Percentiles rank a stretch among this genome's conserved stretches.
Conservation (phyloP, 2,888 invertebrate genomes). For the Lamproptera curius region DNA sequence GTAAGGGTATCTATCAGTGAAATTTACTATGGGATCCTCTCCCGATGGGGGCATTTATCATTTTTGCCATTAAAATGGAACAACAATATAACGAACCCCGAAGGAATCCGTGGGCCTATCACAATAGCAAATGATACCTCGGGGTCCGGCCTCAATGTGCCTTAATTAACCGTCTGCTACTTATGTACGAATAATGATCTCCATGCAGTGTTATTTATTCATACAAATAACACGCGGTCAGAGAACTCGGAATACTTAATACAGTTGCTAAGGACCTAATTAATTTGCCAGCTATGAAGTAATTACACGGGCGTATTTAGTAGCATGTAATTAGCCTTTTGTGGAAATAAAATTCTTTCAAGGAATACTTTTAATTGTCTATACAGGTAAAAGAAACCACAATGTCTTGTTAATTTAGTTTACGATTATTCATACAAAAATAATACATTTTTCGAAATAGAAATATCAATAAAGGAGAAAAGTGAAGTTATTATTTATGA, state of each 20-base stretch:
- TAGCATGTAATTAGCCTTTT: too few species aligned
- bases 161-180: constrained; percentile 71
- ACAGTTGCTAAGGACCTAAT: constrained; percentile 18
- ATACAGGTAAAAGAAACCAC: too few species aligned
- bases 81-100: constrained; percentile 65
- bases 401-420: too few species aligned
- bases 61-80: constrained; percentile 72
- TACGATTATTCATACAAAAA: too few species aligned
- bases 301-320: too few species aligned
- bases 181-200: constrained; percentile 62
- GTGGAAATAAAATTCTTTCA: too few species aligned
- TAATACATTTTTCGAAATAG: too few species aligned
- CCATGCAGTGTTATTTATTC: constrained; percentile 38
- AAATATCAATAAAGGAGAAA: too few species aligned
- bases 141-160: constrained; percentile 64
- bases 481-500: too few species aligned
- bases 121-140: constrained; percentile 75
- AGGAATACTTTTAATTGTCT: too few species aligned
- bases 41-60: constrained; percentile 71
- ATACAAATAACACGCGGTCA: constrained; percentile 22
- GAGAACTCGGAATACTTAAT: constrained; percentile 25
- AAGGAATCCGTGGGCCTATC: constrained; percentile 68
- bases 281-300: constrained; percentile 23
- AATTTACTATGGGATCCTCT: constrained; percentile 46
- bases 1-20: constrained; percentile 28